These are phyloP conservation scores for Dicerorhinus sumatrensis DNA, from an alignment of 2,113 vertebrate species.

Conservation along the genomic window DNA sequence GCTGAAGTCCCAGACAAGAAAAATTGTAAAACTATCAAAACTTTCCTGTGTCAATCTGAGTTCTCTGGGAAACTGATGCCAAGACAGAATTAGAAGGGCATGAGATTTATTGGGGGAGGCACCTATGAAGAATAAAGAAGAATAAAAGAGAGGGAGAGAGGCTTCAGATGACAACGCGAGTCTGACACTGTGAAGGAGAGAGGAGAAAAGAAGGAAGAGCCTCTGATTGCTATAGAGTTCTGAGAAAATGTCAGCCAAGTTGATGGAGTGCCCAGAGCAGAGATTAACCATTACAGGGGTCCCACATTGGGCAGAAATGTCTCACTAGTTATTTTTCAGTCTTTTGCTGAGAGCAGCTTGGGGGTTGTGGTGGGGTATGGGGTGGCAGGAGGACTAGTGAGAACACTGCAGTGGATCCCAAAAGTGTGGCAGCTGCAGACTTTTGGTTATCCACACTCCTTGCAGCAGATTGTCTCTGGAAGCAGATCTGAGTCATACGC, in stretches of 20 bases:
- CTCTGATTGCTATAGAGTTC: background rate
- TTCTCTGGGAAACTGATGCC: background rate
- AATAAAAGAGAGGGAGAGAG: background rate
- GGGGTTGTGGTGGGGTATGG: background rate
- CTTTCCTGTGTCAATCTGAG: background rate
- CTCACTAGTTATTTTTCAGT: background rate
- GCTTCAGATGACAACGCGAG: background rate
- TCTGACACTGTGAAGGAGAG: background rate
- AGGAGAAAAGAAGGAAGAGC: background rate
- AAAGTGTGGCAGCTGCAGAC: background rate
- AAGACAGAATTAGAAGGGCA: background rate
- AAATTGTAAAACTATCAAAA: background rate
- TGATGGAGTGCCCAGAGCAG: background rate
- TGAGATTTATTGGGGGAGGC: background rate
- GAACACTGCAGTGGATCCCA: background rate
- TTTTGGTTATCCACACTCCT: background rate
- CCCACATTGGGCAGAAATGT: background rate
- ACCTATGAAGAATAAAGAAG: background rate
- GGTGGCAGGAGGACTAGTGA: no score
- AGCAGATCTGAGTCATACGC: background rate
- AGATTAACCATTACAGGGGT: background rate
- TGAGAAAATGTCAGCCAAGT: background rate
- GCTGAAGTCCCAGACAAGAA: background rate
- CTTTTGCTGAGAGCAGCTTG: background rate
- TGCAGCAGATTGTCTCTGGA: background rate